Conservation (phyloP, 2,113 vertebrate species). For the Labrus mixtus region DNA sequence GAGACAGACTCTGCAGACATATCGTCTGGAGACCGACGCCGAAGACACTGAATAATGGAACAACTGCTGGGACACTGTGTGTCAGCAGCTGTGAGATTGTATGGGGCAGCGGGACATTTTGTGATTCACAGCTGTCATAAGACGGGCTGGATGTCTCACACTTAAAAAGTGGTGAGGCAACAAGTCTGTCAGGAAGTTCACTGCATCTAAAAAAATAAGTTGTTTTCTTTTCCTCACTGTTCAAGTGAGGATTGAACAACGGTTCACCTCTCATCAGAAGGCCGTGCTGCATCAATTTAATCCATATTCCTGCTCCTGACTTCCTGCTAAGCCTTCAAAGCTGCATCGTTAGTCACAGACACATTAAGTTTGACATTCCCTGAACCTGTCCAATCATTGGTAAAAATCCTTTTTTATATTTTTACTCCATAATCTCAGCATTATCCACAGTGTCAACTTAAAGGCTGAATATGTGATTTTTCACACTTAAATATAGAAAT, state of each 20-base stretch:
- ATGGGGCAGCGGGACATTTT: conserved; percentile 41
- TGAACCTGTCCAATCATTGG: no score
- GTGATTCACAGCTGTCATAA: conserved; percentile 51
- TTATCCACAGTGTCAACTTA: no score
- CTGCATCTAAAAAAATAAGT: background rate
- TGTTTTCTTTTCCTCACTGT: background rate
- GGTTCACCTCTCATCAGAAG: background rate
- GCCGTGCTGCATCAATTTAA: background rate
- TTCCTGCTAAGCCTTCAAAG: background rate
- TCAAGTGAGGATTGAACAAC: background rate
- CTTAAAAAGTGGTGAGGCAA: conserved; percentile 22
- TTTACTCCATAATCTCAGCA: no score
- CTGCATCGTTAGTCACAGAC: background rate
- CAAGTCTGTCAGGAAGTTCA: conserved; percentile 24
- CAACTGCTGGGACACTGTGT: conserved; percentile 27
- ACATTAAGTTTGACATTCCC: background rate
- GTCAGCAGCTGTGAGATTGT: conserved; percentile 46
- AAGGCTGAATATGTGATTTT: no score
- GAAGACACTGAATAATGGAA: conserved; percentile 63
- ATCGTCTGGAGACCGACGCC: conserved; percentile 36
- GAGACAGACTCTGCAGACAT: conserved; percentile 17
- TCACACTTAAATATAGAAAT: no score
- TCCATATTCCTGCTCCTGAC: background rate
- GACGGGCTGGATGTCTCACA: conserved; percentile 16
- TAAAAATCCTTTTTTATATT: no score